Percentiles rank a stretch among this genome's conserved stretches.
Conservation (phyloP, 2,888 invertebrate genomes). For the Philonicus albiceps region DNA sequence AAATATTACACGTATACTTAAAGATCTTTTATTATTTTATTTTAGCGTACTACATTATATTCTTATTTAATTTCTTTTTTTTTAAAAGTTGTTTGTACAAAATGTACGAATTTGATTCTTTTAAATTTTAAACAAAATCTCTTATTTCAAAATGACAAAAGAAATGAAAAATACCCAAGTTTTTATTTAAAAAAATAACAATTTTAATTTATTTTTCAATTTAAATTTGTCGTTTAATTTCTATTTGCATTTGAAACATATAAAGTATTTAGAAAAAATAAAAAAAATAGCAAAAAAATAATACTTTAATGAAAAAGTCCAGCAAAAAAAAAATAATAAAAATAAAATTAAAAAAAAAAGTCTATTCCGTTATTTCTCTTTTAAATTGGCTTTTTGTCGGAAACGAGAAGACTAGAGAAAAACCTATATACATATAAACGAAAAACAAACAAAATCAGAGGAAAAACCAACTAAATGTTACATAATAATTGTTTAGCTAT, state of each 20-base stretch:
- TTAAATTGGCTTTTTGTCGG: neutral
- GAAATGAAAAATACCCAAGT: neutral
- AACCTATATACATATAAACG: neutral
- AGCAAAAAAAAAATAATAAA: neutral
- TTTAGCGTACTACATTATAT: neutral
- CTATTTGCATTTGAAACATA: neutral
- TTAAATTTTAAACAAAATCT: neutral
- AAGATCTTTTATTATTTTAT: neutral
- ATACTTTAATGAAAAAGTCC: neutral
- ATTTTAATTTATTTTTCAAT: neutral
- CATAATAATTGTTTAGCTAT: slow-evolving; percentile 2
- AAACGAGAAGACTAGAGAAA: slow-evolving; percentile 17
- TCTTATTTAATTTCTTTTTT: neutral
- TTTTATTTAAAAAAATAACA: neutral
- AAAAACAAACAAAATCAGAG: neutral
- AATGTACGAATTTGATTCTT: neutral
- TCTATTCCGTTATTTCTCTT: neutral
- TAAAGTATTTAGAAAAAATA: neutral
- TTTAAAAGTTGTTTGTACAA: neutral
- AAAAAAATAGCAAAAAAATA: neutral
- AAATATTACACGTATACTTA: neutral
- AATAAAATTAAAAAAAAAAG: neutral
- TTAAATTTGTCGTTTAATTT: neutral
- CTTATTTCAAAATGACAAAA: neutral
- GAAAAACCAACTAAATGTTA: neutral